phyloP scores from a whole-genome alignment of 2,888 invertebrate species.

The Coenonympha arcania region DNA sequence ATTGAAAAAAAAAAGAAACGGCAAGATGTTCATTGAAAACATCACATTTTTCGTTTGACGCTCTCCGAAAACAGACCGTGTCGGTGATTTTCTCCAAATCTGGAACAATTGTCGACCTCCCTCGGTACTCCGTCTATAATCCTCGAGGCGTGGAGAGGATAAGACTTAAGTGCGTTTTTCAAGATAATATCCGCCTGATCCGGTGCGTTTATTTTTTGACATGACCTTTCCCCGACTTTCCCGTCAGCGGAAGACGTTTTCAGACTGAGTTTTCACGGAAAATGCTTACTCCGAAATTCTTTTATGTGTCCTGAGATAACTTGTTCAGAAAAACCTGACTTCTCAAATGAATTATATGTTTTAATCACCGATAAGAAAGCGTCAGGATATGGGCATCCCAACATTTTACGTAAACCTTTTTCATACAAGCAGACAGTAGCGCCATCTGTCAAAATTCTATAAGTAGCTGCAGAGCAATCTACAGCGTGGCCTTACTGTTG shows the following conservation, averaged over 20 bases:
- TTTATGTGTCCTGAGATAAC: not conserved
- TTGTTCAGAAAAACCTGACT: too few relatives aligned
- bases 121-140: conserved; percentile 2
- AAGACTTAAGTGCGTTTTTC: conserved; percentile 1
- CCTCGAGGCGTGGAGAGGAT: conserved; percentile 6
- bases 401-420: too few relatives aligned
- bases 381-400: too few relatives aligned
- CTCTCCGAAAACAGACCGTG: not conserved
- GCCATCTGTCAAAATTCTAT: too few relatives aligned
- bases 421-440: too few relatives aligned
- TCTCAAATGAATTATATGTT: too few relatives aligned
- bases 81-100: not conserved
- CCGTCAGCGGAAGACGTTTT: not conserved
- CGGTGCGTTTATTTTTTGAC: conserved; percentile 4
- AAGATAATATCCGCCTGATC: not conserved
- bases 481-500: too few relatives aligned
- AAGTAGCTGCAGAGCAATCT: too few relatives aligned
- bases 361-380: too few relatives aligned
- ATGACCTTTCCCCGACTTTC: not conserved
- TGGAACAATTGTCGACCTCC: conserved; percentile 1
- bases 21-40: too few relatives aligned
- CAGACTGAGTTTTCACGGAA: not conserved
- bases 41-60: not conserved
- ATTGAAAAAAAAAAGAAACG: too few relatives aligned
- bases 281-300: not conserved